These are phyloP conservation scores for Phrynocephalus versicolor DNA, from an alignment of 2,113 vertebrate genomes.

Conservation along the genomic window DNA sequence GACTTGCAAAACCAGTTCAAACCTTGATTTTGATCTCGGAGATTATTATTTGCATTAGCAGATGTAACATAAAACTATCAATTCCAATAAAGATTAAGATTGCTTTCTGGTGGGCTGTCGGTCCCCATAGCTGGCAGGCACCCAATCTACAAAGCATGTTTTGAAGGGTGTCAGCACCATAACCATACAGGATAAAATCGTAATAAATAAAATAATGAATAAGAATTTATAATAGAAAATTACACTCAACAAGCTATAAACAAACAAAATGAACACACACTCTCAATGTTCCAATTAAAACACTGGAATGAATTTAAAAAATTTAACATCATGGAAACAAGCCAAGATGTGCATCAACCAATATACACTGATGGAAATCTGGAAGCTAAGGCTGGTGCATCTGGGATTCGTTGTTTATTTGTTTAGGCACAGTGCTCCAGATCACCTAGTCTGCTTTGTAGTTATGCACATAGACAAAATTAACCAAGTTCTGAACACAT, in stretches of 20 bases:
- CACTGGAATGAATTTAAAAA: neutral
- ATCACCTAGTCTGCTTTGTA: neutral
- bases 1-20: neutral
- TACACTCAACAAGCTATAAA: neutral
- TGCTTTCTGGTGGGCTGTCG: no score
- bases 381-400: no score
- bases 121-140: no score
- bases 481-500: neutral
- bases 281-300: neutral
- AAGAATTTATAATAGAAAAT: neutral
- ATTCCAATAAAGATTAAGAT: neutral
- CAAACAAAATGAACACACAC: neutral
- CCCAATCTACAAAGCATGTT: neutral
- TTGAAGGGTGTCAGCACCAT: neutral
- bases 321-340: neutral
- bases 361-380: neutral
- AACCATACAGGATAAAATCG: neutral
- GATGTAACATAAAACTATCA: neutral
- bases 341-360: no score
- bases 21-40: neutral
- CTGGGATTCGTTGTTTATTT: no score
- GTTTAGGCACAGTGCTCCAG: neutral
- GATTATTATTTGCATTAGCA: neutral
- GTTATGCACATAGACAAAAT: rapidly evolving
- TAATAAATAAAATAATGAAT: neutral